Evolutionary conservation across 2,888 invertebrate genomes (phyloP), one percentile per base, ranked within the genome.

Genomic region (Amaurobius ferox): DNA sequence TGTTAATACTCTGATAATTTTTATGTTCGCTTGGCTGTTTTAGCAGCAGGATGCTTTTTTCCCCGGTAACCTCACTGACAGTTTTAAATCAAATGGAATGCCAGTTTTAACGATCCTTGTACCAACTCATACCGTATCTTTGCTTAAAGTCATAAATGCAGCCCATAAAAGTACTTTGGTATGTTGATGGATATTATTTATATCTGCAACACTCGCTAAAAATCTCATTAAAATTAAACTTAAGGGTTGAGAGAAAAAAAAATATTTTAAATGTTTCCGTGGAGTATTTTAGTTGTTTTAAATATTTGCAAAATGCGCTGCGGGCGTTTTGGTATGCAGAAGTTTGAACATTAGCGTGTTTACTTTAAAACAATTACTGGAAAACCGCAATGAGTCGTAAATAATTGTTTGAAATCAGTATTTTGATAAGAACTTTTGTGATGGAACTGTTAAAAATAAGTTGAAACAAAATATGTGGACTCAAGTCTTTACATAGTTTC

Each of bases 51-150:
- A 32, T 9, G 11, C 19, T 32, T 66, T 66, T 66, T 19, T 62
- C 44, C 23, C 9, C n/a, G 29, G 13, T n/a, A 66, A 32, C 35
- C 23, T 66, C 66, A 13, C 66, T 66, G 16, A 19, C 30, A 19
- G 68, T 70, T 81, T 70, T 76, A 74, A 81, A 81, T 81, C 81
- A 81, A 79, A 66, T 32, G 35, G 66, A 79, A 79, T 72, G 79
- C 30, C 44, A 68, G 79, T 72, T 79, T 64, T 44, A 32, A 30
- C 64, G 71, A 66, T 44, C 48, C 19, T 44, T 30, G 11, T 19
- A n/a, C 6, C 66, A 32, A n/a, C 0, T 7, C 6, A 11, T 9
- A 23, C 66, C 3, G 66, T 66, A 55, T 70, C 32, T 61, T 30
- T 70, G 80, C 73, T 71, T 40, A 30, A 16, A 62, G 70, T 70